A percentile compares a stretch with the other conserved stretches of the same genome.
These are phyloP conservation scores for Volucella inflata DNA, from an alignment of 2,888 invertebrate species.

Conservation along the genomic window DNA sequence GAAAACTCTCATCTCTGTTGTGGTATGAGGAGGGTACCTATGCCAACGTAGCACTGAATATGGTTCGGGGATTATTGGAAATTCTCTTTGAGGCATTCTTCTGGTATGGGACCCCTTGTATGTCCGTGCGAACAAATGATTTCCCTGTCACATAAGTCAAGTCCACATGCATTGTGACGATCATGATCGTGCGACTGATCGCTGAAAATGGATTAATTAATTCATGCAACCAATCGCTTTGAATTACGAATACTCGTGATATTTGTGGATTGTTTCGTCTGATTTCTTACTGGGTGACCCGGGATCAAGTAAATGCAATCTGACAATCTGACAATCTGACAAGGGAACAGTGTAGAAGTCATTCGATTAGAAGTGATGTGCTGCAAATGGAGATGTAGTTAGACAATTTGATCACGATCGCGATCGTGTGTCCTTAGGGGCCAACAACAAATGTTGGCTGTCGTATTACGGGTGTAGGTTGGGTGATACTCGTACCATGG, in stretches of 20 bases:
- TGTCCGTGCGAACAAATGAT: too few species aligned
- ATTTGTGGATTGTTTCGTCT: conserved; percentile 43
- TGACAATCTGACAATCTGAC: conserved; percentile 56
- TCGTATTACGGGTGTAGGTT: conserved; percentile 55
- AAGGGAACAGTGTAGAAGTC: conserved; percentile 56
- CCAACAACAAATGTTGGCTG: conserved; percentile 54
- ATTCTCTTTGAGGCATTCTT: too few species aligned
- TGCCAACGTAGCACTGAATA: too few species aligned
- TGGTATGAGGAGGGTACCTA: neutral
- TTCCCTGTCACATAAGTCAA: neutral
- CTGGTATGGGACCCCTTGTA: too few species aligned
- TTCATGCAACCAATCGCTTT: conserved; percentile 42
- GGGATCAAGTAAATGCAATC: conserved; percentile 35
- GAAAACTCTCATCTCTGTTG: neutral
- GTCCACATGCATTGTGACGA: conserved; percentile 8
- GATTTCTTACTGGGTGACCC: conserved; percentile 44
- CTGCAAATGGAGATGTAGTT: conserved; percentile 73
- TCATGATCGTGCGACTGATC: conserved; percentile 42
- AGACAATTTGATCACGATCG: conserved; percentile 70
- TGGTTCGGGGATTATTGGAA: too few species aligned
- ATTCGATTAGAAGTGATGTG: conserved; percentile 71
- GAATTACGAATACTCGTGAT: conserved; percentile 42
- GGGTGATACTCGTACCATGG: conserved; percentile 29
- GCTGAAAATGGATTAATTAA: conserved; percentile 53
- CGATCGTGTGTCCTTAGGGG: conserved; percentile 72